Percentiles rank a stretch among this genome's conserved stretches.
Conservation (phyloP, 1,140 invertebrate species). For the Caenorhabditis remanei region DNA sequence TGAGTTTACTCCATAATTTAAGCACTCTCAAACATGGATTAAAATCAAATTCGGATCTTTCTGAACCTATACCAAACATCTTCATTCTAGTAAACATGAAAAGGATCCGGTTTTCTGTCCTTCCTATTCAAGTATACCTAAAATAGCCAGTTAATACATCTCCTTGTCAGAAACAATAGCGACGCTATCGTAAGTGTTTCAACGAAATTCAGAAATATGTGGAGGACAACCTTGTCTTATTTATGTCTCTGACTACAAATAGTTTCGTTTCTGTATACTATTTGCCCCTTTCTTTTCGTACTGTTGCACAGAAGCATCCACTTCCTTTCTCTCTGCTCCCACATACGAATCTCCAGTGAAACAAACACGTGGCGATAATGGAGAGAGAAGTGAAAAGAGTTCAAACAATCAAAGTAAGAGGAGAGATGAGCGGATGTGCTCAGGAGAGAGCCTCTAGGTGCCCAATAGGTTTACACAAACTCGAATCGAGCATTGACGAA, state of each 20-base stretch:
- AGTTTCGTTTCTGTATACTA: not conserved
- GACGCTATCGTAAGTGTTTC: conserved; percentile 6
- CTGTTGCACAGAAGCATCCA: not conserved
- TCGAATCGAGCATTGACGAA: conserved; percentile 11
- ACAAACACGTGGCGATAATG: conserved; percentile 34
- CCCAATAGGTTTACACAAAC: conserved; percentile 51
- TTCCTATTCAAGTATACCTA: not conserved
- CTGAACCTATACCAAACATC: no score
- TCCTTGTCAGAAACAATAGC: not conserved
- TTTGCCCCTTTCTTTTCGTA: not conserved
- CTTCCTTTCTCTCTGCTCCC: not conserved
- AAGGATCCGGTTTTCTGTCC: no score
- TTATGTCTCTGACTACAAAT: conserved; percentile 23
- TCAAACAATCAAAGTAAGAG: conserved; percentile 32
- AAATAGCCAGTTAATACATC: no score
- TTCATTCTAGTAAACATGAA: no score
- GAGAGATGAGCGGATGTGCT: not conserved
- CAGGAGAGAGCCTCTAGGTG: not conserved
- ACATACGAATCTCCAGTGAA: conserved; percentile 10
- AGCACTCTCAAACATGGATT: no score
- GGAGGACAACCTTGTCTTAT: not conserved
- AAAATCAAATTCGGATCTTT: no score
- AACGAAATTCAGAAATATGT: conserved; percentile 24
- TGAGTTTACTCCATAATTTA: no score
- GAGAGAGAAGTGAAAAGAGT: conserved; percentile 6